A percentile compares a stretch with the other conserved stretches of the same genome.
phyloP scores from a whole-genome alignment of 2,797 vertebrate genomes.

The Eidolon dupreanum region DNA sequence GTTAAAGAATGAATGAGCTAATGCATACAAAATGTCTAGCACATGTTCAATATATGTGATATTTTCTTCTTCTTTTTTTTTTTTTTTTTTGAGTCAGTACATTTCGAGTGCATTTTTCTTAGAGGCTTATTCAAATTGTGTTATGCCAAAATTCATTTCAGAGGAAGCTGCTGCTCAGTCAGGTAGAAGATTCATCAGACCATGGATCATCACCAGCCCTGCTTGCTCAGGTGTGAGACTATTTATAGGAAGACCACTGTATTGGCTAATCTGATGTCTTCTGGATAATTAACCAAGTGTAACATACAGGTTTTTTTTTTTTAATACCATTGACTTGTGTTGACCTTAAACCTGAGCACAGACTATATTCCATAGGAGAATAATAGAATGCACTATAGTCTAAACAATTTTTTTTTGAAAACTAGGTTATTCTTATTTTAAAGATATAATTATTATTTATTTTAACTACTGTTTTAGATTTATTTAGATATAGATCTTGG shows the following conservation, averaged over 20 bases:
- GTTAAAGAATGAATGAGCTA: conserved; percentile 13
- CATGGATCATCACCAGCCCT: not conserved
- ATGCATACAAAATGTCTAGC: not conserved
- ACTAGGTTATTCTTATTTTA: not conserved
- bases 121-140: not conserved
- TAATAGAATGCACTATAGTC: not conserved
- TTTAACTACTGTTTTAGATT: not conserved
- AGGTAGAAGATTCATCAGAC: conserved; percentile 3
- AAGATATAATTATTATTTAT: not conserved
- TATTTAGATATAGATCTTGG: not conserved
- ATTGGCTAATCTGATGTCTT: conserved; percentile 1
- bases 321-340: not conserved
- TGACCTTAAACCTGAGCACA: not conserved
- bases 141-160: conserved; percentile 32
- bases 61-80: not conserved
- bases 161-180: not conserved
- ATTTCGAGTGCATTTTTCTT: not conserved
- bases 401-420: not conserved
- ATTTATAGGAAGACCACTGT: not conserved
- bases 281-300: not conserved
- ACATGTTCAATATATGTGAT: not conserved
- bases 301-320: not conserved
- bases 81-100: not conserved
- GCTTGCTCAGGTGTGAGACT: not conserved
- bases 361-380: not conserved